Percentiles rank a stretch among this genome's conserved stretches.
Conservation (phyloP, 2,113 vertebrate species). For the Seriola dumerili region DNA sequence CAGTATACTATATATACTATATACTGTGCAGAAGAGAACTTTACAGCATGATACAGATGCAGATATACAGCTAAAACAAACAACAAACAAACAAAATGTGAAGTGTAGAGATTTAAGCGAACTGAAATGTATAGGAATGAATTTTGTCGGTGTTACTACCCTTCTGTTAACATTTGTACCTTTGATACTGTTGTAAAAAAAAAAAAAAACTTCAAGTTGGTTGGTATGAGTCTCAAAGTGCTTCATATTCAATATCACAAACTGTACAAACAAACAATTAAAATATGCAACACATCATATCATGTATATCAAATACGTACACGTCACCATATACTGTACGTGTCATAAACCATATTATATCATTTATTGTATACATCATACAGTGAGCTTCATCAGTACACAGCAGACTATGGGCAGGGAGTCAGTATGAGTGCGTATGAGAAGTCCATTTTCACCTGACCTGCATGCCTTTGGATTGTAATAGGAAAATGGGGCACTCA, state of each 20-base stretch:
- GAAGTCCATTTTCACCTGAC: conserved; percentile 17
- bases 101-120: too few relatives aligned
- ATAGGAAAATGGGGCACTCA: neutral
- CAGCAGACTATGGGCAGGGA: neutral
- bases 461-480: conserved; percentile 8
- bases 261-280: neutral
- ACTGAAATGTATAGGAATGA: neutral
- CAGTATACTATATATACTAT: too few relatives aligned
- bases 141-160: neutral
- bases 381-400: neutral
- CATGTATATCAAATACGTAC: neutral
- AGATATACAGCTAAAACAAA: too few relatives aligned
- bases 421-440: neutral
- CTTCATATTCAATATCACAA: neutral
- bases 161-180: neutral
- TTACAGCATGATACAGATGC: too few relatives aligned
- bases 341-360: neutral
- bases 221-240: neutral
- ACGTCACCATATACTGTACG: neutral
- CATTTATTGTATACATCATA: neutral
- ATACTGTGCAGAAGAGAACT: neutral
- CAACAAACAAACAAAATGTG: too few relatives aligned
- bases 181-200: neutral
- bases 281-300: neutral
- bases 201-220: neutral